Evolutionary conservation across 2,113 vertebrate species (phyloP).

Genomic region (Nothoprocta pentlandii): DNA sequence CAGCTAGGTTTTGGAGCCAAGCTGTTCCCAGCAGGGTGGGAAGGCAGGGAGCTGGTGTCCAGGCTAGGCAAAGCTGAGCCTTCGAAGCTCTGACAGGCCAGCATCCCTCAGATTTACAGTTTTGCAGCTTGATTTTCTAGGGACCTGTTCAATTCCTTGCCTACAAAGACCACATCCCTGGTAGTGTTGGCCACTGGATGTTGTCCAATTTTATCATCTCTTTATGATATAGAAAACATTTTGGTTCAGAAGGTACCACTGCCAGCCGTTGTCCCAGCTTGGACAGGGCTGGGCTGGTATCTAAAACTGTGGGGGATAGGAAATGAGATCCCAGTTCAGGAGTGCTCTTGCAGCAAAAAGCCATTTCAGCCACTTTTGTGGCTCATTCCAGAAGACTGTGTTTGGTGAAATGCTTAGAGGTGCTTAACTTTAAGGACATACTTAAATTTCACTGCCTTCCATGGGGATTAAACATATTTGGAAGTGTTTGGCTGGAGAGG

Average conservation of each 20-base stretch:
- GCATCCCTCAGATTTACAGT: not conserved
- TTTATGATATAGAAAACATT: not conserved
- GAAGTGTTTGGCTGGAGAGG: not conserved
- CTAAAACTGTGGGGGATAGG: not conserved
- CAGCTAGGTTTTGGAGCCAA: not conserved
- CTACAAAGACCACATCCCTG: fast-evolving
- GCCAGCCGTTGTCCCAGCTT: too few species aligned
- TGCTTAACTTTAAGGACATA: fast-evolving
- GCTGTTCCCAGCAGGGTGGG: conserved; percentile 34
- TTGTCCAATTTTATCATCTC: not conserved
- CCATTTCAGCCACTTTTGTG: not conserved
- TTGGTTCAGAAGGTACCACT: not conserved
- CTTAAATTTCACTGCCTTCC: not conserved
- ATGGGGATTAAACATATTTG: fast-evolving
- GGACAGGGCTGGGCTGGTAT: not conserved
- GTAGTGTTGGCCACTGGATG: not conserved
- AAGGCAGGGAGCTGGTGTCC: not conserved
- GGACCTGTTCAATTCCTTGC: not conserved
- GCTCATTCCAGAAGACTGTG: fast-evolving
- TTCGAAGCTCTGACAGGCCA: not conserved
- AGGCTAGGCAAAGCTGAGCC: not conserved
- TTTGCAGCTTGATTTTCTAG: not conserved
- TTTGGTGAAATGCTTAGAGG: not conserved
- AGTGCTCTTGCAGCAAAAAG: not conserved
- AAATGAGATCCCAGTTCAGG: fast-evolving